Evolutionary conservation across 2,113 vertebrate genomes (phyloP), one percentile per base, ranked within the genome.

Genomic region (Sander lucioperca): DNA sequence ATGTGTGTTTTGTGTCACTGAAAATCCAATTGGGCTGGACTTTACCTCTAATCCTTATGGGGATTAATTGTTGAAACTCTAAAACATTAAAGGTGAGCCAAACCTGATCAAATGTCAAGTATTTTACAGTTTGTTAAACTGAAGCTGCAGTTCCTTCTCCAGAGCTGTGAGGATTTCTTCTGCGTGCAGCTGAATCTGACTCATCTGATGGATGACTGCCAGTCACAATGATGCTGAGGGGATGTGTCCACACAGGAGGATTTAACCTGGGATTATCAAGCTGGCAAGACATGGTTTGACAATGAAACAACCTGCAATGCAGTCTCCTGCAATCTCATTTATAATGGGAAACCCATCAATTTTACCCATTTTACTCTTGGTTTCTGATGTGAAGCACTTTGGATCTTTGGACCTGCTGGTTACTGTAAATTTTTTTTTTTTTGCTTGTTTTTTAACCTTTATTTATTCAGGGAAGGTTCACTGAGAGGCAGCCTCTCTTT

Each of bases 201-300:
- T 73, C 39, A 18, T 65, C 19, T 80, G 25, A 48, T 64, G 50
- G 78, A 64, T 36, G 18, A 43, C 36, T 50, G 50, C 50, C 59
- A 48, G 59, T 79, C 50, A 50, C 33, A 45, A n/a, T 39, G 75
- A 53, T 47, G 54, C 67, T 54, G 16, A 61, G 30, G 19, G 47
- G 47, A 72, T 19, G 51, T 39, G 59, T 74, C 59, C 50, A 73
- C 45, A 58, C 61, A 45, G 33, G 19, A 30, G 39, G 67, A 53
- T 47, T 73, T 77, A 83, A 64, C 53, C 43, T 48, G 33, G 56
- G 75, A 74, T 84, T 67, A 84, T 71, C 48, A 58, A 77, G 18
- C 0, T 77, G 66, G 61, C 45, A 62, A 61, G 48, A 45, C 69
- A 67, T 71, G 51, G 15, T 65, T 77, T 74, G 10, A 61, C 63